Conservation (phyloP, 1,140 invertebrate genomes). For the Trachymyrmex septentrionalis region DNA sequence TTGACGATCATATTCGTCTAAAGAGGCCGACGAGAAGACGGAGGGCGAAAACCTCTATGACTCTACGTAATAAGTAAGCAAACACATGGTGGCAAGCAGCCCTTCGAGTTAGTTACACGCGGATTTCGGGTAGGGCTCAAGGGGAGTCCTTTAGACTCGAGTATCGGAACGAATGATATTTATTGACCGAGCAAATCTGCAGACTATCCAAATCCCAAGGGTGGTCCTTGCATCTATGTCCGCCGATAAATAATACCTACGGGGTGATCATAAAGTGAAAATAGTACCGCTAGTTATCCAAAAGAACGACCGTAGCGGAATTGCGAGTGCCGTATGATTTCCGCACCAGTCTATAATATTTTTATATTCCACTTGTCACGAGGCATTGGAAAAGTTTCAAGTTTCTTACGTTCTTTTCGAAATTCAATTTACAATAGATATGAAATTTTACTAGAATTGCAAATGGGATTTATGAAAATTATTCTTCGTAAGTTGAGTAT, state of each 20-base stretch:
- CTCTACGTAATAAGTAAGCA: constrained; percentile 60
- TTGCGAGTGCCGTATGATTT: constrained; percentile 36
- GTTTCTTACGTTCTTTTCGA: constrained; percentile 1
- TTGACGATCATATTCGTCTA: constrained; percentile 16
- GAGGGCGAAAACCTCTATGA: constrained; percentile 48
- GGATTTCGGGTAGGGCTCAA: constrained; percentile 64
- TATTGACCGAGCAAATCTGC: constrained; percentile 84
- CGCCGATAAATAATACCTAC: constrained; percentile 80
- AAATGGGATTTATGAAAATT: neutral
- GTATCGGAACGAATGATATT: constrained; percentile 86
- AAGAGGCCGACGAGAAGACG: constrained; percentile 20
- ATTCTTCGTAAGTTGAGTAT: neutral
- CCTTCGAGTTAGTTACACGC: constrained; percentile 82
- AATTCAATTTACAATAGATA: neutral
- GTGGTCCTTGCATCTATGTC: constrained; percentile 79
- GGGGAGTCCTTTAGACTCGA: constrained; percentile 79
- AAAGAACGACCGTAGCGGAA: constrained; percentile 61
- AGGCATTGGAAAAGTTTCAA: too few species aligned
- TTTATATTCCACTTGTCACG: constrained; percentile 26
- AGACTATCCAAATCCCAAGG: constrained; percentile 84
- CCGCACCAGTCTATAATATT: constrained; percentile 36
- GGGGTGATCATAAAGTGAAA: constrained; percentile 78
- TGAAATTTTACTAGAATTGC: neutral
- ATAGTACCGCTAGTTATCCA: constrained; percentile 72
- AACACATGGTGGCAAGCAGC: constrained; percentile 77